phyloP scores from a whole-genome alignment of 2,797 vertebrate species.

The Pangasius krempfi region DNA sequence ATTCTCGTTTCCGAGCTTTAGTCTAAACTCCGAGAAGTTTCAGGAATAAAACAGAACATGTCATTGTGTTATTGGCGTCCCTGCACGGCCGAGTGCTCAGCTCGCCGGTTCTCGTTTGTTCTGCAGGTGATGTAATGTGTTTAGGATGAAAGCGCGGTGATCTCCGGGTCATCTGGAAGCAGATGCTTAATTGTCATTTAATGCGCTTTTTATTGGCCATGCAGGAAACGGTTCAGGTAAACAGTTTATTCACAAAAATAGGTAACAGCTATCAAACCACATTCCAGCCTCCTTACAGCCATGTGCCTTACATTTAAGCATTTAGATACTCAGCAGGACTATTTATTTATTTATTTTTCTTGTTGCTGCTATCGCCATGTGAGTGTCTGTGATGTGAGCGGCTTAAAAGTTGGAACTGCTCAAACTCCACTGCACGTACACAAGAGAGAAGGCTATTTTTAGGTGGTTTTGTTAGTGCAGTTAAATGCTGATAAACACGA shows the following conservation, averaged over 20 bases:
- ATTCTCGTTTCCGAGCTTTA: not conserved
- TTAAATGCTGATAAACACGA: not conserved
- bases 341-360: not conserved
- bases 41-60: not conserved
- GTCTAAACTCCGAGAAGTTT: not conserved
- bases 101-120: not conserved
- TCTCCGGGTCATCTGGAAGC: conserved; percentile 31
- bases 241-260: conserved; percentile 35
- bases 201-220: conserved; percentile 28
- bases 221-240: conserved; percentile 21
- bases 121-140: conserved; percentile 31
- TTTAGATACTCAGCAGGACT: not conserved
- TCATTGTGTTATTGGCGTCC: not conserved
- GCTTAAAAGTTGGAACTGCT: not conserved
- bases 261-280: conserved; percentile 33
- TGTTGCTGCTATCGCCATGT: too few species aligned
- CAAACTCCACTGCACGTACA: not conserved
- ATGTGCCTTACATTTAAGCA: not conserved
- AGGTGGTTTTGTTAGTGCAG: not conserved
- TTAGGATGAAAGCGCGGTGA: not conserved
- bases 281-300: not conserved
- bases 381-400: not conserved
- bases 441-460: not conserved
- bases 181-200: conserved; percentile 36
- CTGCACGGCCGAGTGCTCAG: not conserved